Base-by-base conservation (phyloP, 1,140 invertebrate species). In the Trichomalopsis sarcophagae region DNA sequence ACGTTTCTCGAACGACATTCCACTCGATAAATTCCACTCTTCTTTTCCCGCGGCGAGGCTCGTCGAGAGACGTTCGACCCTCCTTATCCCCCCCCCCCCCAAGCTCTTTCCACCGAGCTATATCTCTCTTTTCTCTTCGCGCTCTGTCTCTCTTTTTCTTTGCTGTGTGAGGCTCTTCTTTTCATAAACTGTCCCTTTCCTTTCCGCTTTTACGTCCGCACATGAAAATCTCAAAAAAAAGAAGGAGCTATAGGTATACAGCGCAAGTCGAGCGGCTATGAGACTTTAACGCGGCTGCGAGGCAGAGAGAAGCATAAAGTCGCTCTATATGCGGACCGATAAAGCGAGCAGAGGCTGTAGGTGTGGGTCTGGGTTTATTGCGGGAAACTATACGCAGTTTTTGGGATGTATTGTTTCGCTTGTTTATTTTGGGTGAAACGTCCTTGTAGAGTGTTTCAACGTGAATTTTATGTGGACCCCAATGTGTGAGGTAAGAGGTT, bases 11-110 rank as follows among this genome's bases (percentile, higher is more conserved):
- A 79, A 69, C 78, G 78, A 36, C 40, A 81, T 81, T 81, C 66
- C 78, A 81, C 78, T 81, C 78, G 78, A 81, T 81, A 81, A 81
- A 81, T 81, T 81, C 55, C 77, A 30, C 77, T 40, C 21, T 36
- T 75, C 69, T 71, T 71, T 33, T 71, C 23, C 36, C 73, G 36
- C 55, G 55, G 55, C 55, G 33, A 30, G 55, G 47, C 55, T 77
- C 75, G 75, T 77, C 75, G 44, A n/a, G 44, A n/a, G 75, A 47
- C 75, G 21, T 50, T 27, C 69, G 13, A 71, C 10, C 33, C 30
- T 40, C 36, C 73, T 75, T 40, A 21, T 44, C 73, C 33, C 71
- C 36, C 73, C 33, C 71, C 36, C 1, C 33, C 9, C 17, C 71
- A 36, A 27, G 27, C 1, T 27, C 1, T 27, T 27, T 27, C 21